Evolutionary conservation across 2,888 invertebrate species (phyloP), one percentile per base, ranked within the genome.

Genomic region (Clanis bilineata): DNA sequence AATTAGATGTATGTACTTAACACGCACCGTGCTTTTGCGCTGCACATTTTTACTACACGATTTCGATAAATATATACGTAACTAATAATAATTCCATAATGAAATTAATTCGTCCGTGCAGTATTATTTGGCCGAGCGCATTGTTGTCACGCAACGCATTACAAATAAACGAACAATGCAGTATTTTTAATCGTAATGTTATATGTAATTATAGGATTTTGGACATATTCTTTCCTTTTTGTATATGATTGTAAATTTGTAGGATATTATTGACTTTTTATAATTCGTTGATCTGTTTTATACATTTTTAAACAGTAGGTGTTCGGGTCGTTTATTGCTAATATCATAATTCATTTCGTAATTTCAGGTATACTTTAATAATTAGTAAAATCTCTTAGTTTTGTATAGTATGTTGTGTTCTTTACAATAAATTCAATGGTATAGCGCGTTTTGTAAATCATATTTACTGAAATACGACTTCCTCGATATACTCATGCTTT

Each of bases 171-270:
- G 74, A 82, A 81, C 80, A 85, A 85, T 87, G 81, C 86, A 88
- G 86, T 89, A 88, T 90, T 88, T 82, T 83, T 78, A 76, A n/a
- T 71, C 78, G 79, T 82, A 78, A 78, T 71, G n/a, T n/a, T 72
- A 69, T 81, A 79, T 76, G 75, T 83, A 83, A 76, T 71, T 79
- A 74, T 83, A 77, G 71, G 77, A 76, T 80, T 88, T 90, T 90
- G 81, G 85, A 89, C 81, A 84, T 81, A 79, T 84, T 83, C 88
- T 83, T 77, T 73, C 69, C 78, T 78, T 82, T 88, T 85, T 91
- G 89, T 91, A 91, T 79, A 90, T 90, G 89, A 79, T 80, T 91
- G 91, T 92, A 92, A 80, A 90, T 87, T 86, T 85, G 74, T 91
- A 90, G 85, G 78, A 77, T 85, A 83, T 80, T 83, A 69, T 71